These are phyloP conservation scores for Sycophila sp. DNA, from an alignment of 1,140 invertebrate species.

Conservation along the genomic window DNA sequence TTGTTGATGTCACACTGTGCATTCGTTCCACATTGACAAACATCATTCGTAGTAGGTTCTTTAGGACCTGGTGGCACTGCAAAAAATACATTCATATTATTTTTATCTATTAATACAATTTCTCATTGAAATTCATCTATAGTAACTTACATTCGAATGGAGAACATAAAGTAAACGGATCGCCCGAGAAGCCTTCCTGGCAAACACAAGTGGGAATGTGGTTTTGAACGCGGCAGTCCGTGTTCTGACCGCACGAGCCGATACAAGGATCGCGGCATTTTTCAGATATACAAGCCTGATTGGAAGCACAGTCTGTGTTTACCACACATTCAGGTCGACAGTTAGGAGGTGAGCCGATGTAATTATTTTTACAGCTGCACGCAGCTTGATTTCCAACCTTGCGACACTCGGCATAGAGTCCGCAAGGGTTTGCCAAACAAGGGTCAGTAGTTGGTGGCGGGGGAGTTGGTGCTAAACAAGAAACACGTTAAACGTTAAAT, in stretches of 20 bases:
- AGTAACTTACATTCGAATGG: constrained; percentile 53
- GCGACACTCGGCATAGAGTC: constrained; percentile 67
- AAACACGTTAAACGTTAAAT: not conserved
- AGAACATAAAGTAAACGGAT: constrained; percentile 72
- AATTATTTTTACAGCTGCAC: constrained; percentile 70
- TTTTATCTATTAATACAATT: not conserved
- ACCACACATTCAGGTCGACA: constrained; percentile 70
- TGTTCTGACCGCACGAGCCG: constrained; percentile 75
- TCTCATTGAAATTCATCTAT: not conserved
- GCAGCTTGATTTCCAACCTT: constrained; percentile 66
- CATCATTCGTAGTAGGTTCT: constrained; percentile 66
- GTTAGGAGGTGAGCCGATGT: constrained; percentile 68
- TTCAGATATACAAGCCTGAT: constrained; percentile 70
- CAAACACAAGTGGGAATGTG: constrained; percentile 81
- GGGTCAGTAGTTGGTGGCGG: constrained; percentile 52
- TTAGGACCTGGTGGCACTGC: constrained; percentile 56
- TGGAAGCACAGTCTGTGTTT: constrained; percentile 67
- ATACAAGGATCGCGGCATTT: constrained; percentile 78
- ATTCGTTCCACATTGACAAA: constrained; percentile 84
- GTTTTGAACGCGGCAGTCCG: constrained; percentile 79
- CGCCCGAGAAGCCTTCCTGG: constrained; percentile 71
- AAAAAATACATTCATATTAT: not conserved
- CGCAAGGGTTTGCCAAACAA: constrained; percentile 67
- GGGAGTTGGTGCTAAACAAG: constrained; percentile 39
- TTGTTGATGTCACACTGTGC: constrained; percentile 76